Base-by-base conservation (phyloP, 2,888 invertebrate genomes). In the Euclidia mi region DNA sequence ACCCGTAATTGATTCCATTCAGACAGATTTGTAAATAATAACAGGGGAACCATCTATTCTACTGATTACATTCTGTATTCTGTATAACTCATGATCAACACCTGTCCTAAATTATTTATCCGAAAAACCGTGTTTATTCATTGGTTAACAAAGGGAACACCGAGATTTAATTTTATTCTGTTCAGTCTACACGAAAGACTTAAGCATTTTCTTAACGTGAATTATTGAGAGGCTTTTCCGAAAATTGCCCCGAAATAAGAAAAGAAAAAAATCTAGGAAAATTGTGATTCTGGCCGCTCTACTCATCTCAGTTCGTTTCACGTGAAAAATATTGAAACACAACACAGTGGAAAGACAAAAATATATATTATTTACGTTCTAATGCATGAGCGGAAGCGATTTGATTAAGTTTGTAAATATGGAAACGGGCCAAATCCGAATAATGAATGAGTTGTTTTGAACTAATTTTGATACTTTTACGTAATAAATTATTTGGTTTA, bases 311-410 rank as follows among this genome's bases (percentile, higher is more conserved):
- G 83, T 85, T 80, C 79, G 77, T 78, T 81, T 78, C 81, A 80
- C 81, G 84, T 83, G 83, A 81, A 87, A 86, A 85, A 87, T 88
- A 88, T 89, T 86, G 82, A 87, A 87, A 87, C 81, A 84, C 78
- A 76, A 60, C 59, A 59, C 60, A 68, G 69, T 65, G 66, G 60
- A 63, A 72, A 69, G 76, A 79, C 73, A 72, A 79, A 83, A 79
- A 85, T 84, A 83, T 75, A 72, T 69, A 74, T 75, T 72, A 75
- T 65, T 61, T 51, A 51, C 58, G 56, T 46, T 25, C 52, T 68
- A 79, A 74, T 38, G 31, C 48, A 76, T 20, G 44, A 66, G 72
- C 59, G 59, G 58, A 58, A 76, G 69, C 76, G 76, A 52, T 74
- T 73, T 57, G 38, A 65, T 62, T 55, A 53, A 58, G 51, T 50